Conservation (phyloP, 1,140 invertebrate genomes). For the Chironomus tepperi region DNA sequence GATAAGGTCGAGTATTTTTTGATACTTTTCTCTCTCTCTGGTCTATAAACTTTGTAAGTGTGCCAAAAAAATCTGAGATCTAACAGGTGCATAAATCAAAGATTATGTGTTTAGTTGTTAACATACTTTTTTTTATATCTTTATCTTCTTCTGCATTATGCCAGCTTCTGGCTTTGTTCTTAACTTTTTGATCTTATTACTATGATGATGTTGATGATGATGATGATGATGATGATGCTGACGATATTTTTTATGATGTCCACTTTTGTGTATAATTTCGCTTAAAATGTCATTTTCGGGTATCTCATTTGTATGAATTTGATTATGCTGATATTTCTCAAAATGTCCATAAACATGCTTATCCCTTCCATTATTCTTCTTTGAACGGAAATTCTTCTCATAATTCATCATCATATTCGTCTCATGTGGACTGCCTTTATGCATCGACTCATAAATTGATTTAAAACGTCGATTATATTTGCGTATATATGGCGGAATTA, state of each 20-base stretch:
- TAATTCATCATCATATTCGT: neutral
- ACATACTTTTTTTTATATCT: conserved; percentile 12
- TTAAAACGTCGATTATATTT: neutral
- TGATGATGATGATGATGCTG: neutral
- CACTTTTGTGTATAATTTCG: neutral
- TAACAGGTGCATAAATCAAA: neutral
- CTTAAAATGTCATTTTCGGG: neutral
- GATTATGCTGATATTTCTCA: neutral
- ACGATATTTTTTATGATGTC: neutral
- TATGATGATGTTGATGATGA: neutral
- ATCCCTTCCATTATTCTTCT: neutral
- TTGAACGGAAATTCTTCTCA: conserved; percentile 3
- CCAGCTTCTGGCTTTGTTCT: neutral
- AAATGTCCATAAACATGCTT: neutral
- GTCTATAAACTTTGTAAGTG: conserved; percentile 6
- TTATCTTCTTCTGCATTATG: conserved; percentile 9
- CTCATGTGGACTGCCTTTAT: neutral
- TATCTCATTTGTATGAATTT: neutral
- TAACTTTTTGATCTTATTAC: conserved; percentile 9
- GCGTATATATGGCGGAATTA: neutral
- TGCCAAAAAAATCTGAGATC: neutral
- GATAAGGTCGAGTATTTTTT: too few relatives aligned
- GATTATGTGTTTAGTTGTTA: neutral
- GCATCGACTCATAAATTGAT: conserved; percentile 12
- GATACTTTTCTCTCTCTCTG: neutral